A percentile compares a stretch with the other conserved stretches of the same genome.
phyloP scores from a whole-genome alignment of 1,140 invertebrate species.

The Tetragonula clypearis region DNA sequence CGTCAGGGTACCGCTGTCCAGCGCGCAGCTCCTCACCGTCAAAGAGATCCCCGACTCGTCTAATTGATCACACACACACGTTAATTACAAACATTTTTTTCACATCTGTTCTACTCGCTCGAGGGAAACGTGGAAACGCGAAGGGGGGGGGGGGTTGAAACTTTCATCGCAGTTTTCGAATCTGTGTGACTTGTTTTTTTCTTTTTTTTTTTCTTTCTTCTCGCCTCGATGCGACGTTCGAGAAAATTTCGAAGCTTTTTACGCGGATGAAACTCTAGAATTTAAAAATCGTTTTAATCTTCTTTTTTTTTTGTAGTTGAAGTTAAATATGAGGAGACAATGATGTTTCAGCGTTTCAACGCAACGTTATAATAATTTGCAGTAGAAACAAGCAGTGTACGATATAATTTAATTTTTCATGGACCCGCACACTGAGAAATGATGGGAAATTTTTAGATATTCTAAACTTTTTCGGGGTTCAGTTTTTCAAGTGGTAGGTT shows the following conservation, averaged over 20 bases:
- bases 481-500: too few species aligned
- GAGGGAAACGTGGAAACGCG: background rate
- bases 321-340: background rate
- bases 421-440: too few species aligned
- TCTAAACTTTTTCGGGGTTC: too few species aligned
- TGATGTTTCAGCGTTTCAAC: background rate
- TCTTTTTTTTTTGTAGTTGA: background rate
- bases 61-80: slow-evolving; percentile 72
- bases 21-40: slow-evolving; percentile 93
- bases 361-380: background rate
- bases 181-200: background rate
- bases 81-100: slow-evolving; percentile 24
- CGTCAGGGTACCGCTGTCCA: slow-evolving; percentile 95
- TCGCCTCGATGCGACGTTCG: background rate
- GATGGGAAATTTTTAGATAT: too few species aligned
- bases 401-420: too few species aligned
- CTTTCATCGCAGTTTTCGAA: background rate
- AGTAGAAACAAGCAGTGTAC: background rate
- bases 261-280: background rate
- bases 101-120: background rate
- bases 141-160: background rate
- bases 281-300: background rate
- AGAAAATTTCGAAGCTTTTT: background rate
- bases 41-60: slow-evolving; percentile 90
- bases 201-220: background rate